Evolutionary conservation across 2,888 invertebrate species (phyloP).

Genomic region (Acleris cristana): DNA sequence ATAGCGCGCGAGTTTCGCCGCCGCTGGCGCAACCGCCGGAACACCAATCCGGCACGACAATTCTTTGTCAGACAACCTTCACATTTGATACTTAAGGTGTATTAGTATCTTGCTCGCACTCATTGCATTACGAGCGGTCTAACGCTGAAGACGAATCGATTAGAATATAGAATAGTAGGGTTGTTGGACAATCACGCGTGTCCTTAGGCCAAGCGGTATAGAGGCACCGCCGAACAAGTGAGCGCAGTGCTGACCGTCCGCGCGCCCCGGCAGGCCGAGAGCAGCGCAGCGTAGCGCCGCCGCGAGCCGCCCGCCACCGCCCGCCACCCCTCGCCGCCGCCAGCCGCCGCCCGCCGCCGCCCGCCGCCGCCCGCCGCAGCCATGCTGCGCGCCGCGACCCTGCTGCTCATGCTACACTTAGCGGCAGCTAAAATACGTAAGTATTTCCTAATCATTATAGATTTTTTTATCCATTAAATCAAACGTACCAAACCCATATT

Average conservation of each 20-base stretch:
- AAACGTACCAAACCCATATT: too few relatives aligned
- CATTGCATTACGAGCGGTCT: slow-evolving; percentile 28
- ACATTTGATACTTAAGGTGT: slow-evolving; percentile 17
- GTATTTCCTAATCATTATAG: slow-evolving; percentile 44
- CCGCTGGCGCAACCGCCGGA: slow-evolving; percentile 41
- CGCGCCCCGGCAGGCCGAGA: slow-evolving; percentile 71
- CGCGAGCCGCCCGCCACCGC: not conserved
- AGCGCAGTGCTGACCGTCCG: slow-evolving; percentile 69
- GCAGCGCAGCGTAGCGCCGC: too few relatives aligned
- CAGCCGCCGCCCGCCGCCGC: slow-evolving; percentile 41
- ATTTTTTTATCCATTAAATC: not conserved
- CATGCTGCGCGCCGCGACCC: slow-evolving; percentile 64
- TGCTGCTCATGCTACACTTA: slow-evolving; percentile 66
- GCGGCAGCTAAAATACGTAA: slow-evolving; percentile 76
- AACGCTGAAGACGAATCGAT: slow-evolving; percentile 21
- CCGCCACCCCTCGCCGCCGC: slow-evolving; percentile 38
- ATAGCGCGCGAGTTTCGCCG: slow-evolving; percentile 40
- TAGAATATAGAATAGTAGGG: slow-evolving; percentile 54
- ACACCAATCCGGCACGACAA: slow-evolving; percentile 28
- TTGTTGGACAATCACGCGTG: slow-evolving; percentile 60
- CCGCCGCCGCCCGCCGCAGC: slow-evolving; percentile 38
- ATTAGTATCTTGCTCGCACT: slow-evolving; percentile 38
- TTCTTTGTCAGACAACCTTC: slow-evolving; percentile 20
- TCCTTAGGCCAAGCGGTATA: slow-evolving; percentile 55
- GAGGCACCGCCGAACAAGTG: slow-evolving; percentile 38